Evolutionary conservation across 2,797 vertebrate species (phyloP), one percentile per base, ranked within the genome.

Genomic region (Sciurus carolinensis): DNA sequence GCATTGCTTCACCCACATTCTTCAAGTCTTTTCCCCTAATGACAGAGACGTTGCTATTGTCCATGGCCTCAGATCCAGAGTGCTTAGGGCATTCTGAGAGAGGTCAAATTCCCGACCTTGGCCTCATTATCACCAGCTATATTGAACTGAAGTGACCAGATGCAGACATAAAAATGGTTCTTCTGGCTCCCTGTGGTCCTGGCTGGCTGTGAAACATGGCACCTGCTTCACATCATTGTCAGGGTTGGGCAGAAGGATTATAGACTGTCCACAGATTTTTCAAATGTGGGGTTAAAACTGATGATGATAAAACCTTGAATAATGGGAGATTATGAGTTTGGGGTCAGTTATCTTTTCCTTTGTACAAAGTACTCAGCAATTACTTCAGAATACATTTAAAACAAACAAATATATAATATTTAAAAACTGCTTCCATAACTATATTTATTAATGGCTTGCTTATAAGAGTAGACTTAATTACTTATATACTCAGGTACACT

Each of bases 141-240:
- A 73, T 85, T 7, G 69, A 96, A 71, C 39, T 69, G 22, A 95
- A 39, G 67, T 52, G 87, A 89, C 13, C 36, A 72, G n/a, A 15
- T 62, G 39, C 50, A 82, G 75, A 36, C 30, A 77, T 10, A 50
- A 82, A 50, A 82, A 90, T 12, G 57, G 11, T 73, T 71, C 18
- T 47, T 88, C 42, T 28, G 47, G 18, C 11, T 44, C 54, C 57
- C 42, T 71, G 30, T 52, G 17, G 76, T 81, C 47, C 59, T 81
- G 62, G 57, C 22, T 91, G 42, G 54, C 47, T 90, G 85, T 91
- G 66, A 92, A 96, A 83, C 44, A 59, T 17, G 72, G 87, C 42
- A 86, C 47, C 1, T 69, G 39, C 6, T 82, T 90, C 44, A 62
- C 28, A 54, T 77, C 33, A 52, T 10, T 72, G 75, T 69, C 39